phyloP scores from a whole-genome alignment of 2,113 vertebrate genomes.

The Leptosomus discolor region DNA sequence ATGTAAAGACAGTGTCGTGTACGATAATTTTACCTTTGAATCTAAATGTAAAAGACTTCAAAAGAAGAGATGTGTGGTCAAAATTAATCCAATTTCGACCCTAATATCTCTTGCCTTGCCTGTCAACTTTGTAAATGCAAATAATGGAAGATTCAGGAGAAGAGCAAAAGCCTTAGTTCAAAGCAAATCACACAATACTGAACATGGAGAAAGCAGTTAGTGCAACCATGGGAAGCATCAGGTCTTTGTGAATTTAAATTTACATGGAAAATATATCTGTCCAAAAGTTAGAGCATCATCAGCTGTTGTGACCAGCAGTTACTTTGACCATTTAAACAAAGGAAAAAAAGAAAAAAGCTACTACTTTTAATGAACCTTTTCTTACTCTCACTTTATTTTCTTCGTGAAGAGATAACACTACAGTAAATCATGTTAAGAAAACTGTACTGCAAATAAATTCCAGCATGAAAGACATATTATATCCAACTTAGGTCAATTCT shows the following conservation, averaged over 20 bases:
- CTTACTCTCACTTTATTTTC: not conserved
- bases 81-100: not conserved
- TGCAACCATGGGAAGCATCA: not conserved
- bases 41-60: not conserved
- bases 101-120: not conserved
- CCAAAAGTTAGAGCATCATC: not conserved
- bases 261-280: not conserved
- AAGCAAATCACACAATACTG: not conserved
- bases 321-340: not conserved
- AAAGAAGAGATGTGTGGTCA: not conserved
- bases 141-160: not conserved
- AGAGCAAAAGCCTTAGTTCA: not conserved
- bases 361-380: not conserved
- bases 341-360: not conserved
- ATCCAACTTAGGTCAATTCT: not conserved
- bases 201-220: not conserved
- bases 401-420: not conserved
- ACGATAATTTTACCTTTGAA: not conserved
- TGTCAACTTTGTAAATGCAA: not conserved
- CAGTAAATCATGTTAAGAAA: not conserved
- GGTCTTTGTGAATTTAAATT: slow-evolving; percentile 4
- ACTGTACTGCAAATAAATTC: not conserved
- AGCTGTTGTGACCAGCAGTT: not conserved
- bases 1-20: not conserved
- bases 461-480: not conserved